These are phyloP conservation scores for Steatocranus sp. DNA, from an alignment of 2,797 vertebrate genomes.

Conservation along the genomic window DNA sequence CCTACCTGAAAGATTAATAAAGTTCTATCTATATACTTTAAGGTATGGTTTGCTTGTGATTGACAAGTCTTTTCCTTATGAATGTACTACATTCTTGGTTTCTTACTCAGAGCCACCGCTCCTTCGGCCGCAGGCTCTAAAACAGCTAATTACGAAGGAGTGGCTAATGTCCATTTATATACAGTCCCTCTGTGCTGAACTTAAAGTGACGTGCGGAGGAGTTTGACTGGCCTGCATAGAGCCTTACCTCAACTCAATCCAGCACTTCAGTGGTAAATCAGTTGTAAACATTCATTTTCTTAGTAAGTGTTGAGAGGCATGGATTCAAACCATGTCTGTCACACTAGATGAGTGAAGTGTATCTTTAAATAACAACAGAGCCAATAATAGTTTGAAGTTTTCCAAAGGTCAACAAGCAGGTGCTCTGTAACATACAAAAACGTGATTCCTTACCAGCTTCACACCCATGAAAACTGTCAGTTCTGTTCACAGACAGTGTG, in stretches of 20 bases:
- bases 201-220: neutral
- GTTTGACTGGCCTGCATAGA: neutral
- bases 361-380: neutral
- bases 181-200: neutral
- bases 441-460: neutral
- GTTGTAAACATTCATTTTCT: neutral
- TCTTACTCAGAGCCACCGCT: neutral
- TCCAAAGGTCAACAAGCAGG: neutral
- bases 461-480: neutral
- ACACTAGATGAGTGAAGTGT: no score
- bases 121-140: neutral
- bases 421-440: neutral
- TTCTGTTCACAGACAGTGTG: neutral
- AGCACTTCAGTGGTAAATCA: neutral
- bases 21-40: neutral
- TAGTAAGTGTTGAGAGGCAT: neutral
- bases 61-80: neutral
- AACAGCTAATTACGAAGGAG: rapidly evolving
- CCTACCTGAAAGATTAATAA: neutral
- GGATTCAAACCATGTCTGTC: neutral
- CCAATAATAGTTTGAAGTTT: neutral
- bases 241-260: neutral
- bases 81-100: neutral
- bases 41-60: neutral
- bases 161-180: neutral